A percentile compares a stretch with the other conserved stretches of the same genome.
These are phyloP conservation scores for Anser cygnoides DNA, from an alignment of 2,113 vertebrate genomes.

Conservation along the genomic window DNA sequence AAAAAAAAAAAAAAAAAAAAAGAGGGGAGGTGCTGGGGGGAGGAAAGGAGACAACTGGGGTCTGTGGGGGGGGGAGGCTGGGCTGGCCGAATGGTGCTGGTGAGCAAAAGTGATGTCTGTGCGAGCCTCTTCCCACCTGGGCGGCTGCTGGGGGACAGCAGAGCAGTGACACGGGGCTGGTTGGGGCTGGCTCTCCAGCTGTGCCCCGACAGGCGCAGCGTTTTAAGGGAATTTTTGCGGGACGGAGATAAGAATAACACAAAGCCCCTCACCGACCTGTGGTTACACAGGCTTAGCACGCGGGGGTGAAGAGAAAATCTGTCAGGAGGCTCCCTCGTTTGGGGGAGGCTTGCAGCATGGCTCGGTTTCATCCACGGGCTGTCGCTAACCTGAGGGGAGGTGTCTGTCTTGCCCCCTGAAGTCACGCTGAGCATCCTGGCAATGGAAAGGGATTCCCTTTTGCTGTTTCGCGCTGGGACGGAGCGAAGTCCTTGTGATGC, in stretches of 20 bases:
- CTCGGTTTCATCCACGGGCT: neutral
- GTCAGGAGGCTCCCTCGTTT: slow-evolving; percentile 6
- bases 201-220: slow-evolving; percentile 60
- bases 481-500: neutral
- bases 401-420: neutral
- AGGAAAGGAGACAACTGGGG: neutral
- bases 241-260: slow-evolving; percentile 69
- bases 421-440: neutral
- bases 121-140: slow-evolving; percentile 58
- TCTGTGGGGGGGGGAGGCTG: neutral
- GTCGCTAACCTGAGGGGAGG: neutral
- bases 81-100: neutral
- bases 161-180: slow-evolving; percentile 63
- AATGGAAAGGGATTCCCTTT: neutral
- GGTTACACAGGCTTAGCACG: slow-evolving; percentile 31
- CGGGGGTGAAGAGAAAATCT: slow-evolving; percentile 50
- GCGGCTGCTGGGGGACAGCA: slow-evolving; percentile 60
- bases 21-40: fast-evolving
- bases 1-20: neutral
- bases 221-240: slow-evolving; percentile 66
- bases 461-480: neutral
- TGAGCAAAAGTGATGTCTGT: slow-evolving; percentile 63
- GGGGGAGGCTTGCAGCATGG: slow-evolving; percentile 11
- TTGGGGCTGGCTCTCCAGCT: slow-evolving; percentile 48
- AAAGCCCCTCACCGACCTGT: slow-evolving; percentile 44